Percentiles rank a stretch among this genome's conserved stretches.
Conservation (phyloP, 1,140 invertebrate species). For the Oncopeltus fasciatus region DNA sequence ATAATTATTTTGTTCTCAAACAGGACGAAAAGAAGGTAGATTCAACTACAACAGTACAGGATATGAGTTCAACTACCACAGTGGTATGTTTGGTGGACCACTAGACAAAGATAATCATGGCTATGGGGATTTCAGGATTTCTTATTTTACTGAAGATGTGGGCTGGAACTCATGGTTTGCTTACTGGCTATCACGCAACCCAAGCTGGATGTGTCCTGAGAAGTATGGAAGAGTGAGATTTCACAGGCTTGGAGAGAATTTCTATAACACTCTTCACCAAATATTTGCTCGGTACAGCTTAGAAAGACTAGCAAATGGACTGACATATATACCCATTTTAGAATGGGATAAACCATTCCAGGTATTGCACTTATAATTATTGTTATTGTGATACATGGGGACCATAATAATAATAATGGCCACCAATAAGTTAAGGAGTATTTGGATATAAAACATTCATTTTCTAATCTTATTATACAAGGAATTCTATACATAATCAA, state of each 20-base stretch:
- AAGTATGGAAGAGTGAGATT: conserved; percentile 34
- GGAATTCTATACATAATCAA: too few species aligned
- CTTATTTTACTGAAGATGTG: conserved; percentile 59
- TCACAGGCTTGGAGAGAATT: conserved; percentile 42
- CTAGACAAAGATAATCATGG: conserved; percentile 29
- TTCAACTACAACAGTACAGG: conserved; percentile 21
- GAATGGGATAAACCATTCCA: conserved; percentile 37
- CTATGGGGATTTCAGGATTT: conserved; percentile 41
- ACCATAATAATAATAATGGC: too few species aligned
- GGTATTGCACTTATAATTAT: background rate
- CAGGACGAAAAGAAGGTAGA: conserved; percentile 21
- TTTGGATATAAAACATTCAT: too few species aligned
- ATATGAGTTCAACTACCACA: conserved; percentile 28
- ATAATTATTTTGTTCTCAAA: background rate
- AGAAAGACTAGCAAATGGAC: conserved; percentile 46
- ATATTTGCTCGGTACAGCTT: conserved; percentile 47
- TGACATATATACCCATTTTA: conserved; percentile 42
- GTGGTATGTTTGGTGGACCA: conserved; percentile 24
- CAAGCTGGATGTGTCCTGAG: conserved; percentile 43
- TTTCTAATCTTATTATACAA: too few species aligned
- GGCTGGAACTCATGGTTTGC: conserved; percentile 54
- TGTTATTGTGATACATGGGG: too few species aligned
- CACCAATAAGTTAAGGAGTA: too few species aligned
- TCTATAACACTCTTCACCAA: conserved; percentile 43
- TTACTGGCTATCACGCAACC: conserved; percentile 44